Evolutionary conservation across 2,888 invertebrate genomes (phyloP).

Genomic region (Halocaridina rubra): DNA sequence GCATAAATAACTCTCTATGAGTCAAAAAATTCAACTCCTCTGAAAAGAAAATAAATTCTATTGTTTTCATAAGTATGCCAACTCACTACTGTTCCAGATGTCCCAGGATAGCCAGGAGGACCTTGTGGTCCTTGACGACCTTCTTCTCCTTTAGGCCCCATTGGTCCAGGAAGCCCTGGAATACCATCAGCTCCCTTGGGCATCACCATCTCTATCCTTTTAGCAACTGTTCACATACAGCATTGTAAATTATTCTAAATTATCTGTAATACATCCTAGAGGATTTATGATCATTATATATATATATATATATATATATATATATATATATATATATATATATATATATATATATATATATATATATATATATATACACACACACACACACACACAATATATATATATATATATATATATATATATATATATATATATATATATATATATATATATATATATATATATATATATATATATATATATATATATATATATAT

Average conservation of each 20-base stretch:
- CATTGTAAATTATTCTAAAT: neutral
- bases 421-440: neutral
- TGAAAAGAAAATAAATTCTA: no score
- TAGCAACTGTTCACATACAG: conserved; percentile 40
- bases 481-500: no score
- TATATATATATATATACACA: neutral
- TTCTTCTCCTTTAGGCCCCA: conserved; percentile 50
- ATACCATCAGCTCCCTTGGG: conserved; percentile 49
- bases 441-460: neutral
- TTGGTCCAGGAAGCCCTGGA: conserved; percentile 51
- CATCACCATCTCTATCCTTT: conserved; percentile 46
- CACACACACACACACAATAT: no score
- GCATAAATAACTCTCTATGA: no score
- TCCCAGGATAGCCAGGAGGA: conserved; percentile 47
- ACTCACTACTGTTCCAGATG: conserved; percentile 47
- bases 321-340: neutral
- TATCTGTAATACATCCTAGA: neutral
- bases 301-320: neutral
- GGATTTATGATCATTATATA: no score
- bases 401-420: neutral
- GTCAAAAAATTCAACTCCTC: no score
- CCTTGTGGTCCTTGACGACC: conserved; percentile 53
- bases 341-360: neutral
- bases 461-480: no score
- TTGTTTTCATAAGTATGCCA: no score